Conservation (phyloP, 2,113 vertebrate genomes). For the Microcebus tavaratra region DNA sequence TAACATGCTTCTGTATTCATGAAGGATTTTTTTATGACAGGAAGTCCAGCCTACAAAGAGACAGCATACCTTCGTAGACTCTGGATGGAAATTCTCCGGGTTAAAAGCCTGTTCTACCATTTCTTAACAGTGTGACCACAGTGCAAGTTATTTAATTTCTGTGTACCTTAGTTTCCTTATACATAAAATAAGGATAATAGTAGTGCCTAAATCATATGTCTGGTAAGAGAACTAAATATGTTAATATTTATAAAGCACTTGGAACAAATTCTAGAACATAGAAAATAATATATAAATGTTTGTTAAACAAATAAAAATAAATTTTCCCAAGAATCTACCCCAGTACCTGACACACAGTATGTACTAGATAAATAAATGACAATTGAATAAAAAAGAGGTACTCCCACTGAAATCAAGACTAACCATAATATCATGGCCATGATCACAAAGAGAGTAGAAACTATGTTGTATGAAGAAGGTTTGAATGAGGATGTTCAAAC, state of each 20-base stretch:
- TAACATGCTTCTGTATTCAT: neutral
- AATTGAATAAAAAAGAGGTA: neutral
- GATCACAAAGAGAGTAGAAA: neutral
- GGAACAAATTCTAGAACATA: neutral
- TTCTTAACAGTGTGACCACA: neutral
- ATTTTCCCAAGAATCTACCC: neutral
- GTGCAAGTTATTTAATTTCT: neutral
- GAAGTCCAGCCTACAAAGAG: neutral
- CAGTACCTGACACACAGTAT: neutral
- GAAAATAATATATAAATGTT: neutral
- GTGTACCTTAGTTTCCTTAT: neutral
- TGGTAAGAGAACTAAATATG: neutral
- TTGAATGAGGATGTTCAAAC: neutral
- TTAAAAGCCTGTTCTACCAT: neutral
- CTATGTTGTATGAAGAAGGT: neutral
- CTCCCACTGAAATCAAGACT: neutral
- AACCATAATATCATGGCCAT: neutral
- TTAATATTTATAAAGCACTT: neutral
- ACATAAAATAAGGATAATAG: neutral
- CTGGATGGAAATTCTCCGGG: neutral
- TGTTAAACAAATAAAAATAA: neutral
- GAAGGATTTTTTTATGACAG: neutral
- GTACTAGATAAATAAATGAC: neutral
- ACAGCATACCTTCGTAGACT: neutral
- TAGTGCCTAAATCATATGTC: neutral